Base-by-base conservation (phyloP, 1,140 invertebrate species). In the Drosophila neocordata region DNA sequence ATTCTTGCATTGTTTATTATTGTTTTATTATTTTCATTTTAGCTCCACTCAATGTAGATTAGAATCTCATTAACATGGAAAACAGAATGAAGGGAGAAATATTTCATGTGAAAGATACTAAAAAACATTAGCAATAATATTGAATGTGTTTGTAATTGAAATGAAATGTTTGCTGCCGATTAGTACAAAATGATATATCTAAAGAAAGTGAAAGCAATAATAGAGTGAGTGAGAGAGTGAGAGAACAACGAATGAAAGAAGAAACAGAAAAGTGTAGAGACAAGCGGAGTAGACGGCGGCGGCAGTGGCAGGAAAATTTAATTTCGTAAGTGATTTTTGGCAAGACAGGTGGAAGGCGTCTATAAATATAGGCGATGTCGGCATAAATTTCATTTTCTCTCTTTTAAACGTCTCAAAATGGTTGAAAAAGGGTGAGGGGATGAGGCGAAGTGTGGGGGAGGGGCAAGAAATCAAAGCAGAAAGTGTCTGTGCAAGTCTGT, bases 321-420 rank as follows among this genome's bases (percentile, higher is more conserved):
- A 83, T 83, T 83, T 83, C 77, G 72, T 83, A 79, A 83, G 80
- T 83, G 80, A 83, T 70, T 83, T 84, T 83, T 79, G 76, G 76
- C 80, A 73, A 79, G 80, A 76, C 80, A 83, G 80, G 80, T 83
- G 80, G 41, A 83, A 84, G 79, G 80, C 78, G 72, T 83, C 80
- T 83, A 83, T 83, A 83, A 83, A 83, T 83, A 83, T 79, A 79
- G 62, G 80, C 76, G 67, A 79, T 76, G 76, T 79, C 68, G 76
- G 72, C 68, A 84, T 79, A 83, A 66, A 84, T 83, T 81, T 80
- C 41, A 48, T 48, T 44, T 48, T 48, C 52, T 59, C 27, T 58
- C 51, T 15, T 57, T n/a, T n/a, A n/a, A n/a, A n/a, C n/a, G n/a
- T n/a, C n/a, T n/a, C n/a, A 27, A 64, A 69, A 51, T 41, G 56